Conservation (phyloP, 2,113 vertebrate genomes). For the Verasper variegatus region DNA sequence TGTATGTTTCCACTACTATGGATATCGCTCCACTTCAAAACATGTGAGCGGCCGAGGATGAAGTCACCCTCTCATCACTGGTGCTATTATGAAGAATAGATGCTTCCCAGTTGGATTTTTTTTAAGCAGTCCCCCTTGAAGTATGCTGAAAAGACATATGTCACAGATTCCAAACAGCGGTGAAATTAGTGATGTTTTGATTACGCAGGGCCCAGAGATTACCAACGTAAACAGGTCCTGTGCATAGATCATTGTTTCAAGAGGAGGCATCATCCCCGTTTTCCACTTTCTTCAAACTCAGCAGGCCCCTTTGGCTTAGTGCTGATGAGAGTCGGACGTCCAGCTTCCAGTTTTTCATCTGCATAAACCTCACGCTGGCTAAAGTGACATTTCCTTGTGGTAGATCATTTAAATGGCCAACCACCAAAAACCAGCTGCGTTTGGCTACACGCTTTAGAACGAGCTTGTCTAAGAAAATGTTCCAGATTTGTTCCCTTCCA, state of each 20-base stretch:
- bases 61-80: conserved; percentile 71
- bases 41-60: conserved; percentile 55
- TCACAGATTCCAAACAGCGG: conserved; percentile 76
- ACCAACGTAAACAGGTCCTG: conserved; percentile 72
- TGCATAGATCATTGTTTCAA: conserved; percentile 70
- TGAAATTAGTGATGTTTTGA: conserved; percentile 78
- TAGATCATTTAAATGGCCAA: conserved; percentile 15
- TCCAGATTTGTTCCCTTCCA: neutral
- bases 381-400: conserved; percentile 53
- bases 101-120: conserved; percentile 46
- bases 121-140: conserved; percentile 54
- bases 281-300: conserved; percentile 69
- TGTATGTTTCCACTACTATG: conserved; percentile 61
- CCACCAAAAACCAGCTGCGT: conserved; percentile 26
- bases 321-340: conserved; percentile 76
- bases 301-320: conserved; percentile 65
- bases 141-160: conserved; percentile 59
- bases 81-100: conserved; percentile 53
- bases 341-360: conserved; percentile 69
- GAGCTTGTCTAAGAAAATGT: neutral
- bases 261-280: conserved; percentile 59
- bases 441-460: neutral
- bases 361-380: conserved; percentile 44
- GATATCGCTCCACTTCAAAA: conserved; percentile 63
- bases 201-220: conserved; percentile 68